phyloP scores from a whole-genome alignment of 2,797 vertebrate species.

The Gephyroberyx darwinii region DNA sequence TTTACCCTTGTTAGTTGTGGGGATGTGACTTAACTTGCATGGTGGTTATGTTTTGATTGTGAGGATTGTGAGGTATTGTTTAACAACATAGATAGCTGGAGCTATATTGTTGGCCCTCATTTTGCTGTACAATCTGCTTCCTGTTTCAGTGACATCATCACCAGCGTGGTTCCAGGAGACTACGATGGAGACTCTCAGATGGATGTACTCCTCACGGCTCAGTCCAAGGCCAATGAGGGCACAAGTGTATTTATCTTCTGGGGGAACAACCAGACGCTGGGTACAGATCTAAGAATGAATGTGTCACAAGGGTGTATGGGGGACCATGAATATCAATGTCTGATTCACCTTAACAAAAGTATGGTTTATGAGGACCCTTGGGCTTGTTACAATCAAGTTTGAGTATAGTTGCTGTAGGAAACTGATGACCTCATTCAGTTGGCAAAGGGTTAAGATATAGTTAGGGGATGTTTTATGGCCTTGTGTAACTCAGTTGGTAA shows the following conservation, averaged over 20 bases:
- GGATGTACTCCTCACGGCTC: conserved; percentile 92
- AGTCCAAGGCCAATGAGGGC: conserved; percentile 24
- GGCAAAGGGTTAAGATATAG: not conserved
- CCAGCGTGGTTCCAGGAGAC: conserved; percentile 96
- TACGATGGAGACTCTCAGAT: conserved; percentile 98
- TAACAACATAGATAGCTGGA: not conserved
- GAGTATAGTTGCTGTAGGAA: not conserved
- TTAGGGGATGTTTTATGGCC: not conserved
- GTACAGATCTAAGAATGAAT: conserved; percentile 67
- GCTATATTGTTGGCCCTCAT: not conserved
- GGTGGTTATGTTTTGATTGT: conserved; percentile 2
- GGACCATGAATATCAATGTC: too few relatives aligned
- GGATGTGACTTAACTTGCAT: not conserved
- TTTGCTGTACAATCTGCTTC: not conserved
- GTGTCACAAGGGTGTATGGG: not conserved
- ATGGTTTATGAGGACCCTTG: not conserved
- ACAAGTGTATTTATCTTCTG: conserved; percentile 87
- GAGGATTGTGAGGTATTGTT: not conserved
- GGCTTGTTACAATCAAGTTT: not conserved
- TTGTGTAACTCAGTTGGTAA: too few relatives aligned
- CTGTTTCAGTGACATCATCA: conserved; percentile 83
- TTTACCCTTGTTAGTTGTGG: not conserved
- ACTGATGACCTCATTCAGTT: not conserved
- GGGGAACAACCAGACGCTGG: conserved; percentile 94
- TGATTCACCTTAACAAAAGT: not conserved